phyloP scores from a whole-genome alignment of 2,797 vertebrate genomes.

The Anguilla megastoma region DNA sequence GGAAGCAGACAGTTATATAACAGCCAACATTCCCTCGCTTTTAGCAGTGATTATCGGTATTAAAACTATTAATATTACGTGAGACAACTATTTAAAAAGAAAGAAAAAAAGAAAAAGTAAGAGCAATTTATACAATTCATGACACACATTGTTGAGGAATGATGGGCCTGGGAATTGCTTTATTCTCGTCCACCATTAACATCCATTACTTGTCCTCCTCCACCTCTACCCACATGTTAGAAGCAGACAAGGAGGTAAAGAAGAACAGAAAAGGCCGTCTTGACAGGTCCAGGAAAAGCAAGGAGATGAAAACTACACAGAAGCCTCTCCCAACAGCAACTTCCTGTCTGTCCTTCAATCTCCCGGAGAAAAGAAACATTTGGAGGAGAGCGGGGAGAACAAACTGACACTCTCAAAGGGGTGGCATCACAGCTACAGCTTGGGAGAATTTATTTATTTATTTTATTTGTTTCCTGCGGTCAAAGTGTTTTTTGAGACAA shows the following conservation, averaged over 20 bases:
- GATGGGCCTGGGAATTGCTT: background rate
- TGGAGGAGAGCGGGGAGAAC: background rate
- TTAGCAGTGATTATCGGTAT: background rate
- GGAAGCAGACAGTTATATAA: background rate
- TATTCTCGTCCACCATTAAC: background rate
- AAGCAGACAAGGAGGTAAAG: background rate
- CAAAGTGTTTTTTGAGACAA: background rate
- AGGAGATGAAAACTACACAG: background rate
- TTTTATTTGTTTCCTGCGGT: background rate
- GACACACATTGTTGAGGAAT: background rate
- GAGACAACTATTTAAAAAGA: background rate
- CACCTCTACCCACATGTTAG: background rate
- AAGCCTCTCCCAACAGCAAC: background rate
- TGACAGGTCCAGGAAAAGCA: background rate
- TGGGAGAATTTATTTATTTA: background rate
- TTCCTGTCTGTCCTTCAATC: background rate
- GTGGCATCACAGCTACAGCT: background rate
- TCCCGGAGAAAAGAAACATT: background rate
- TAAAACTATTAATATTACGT: background rate
- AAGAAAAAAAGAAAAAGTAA: background rate
- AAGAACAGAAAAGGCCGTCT: background rate
- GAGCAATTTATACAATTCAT: background rate
- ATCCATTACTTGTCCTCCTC: background rate
- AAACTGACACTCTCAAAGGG: background rate
- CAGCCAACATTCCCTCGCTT: background rate